Evolutionary conservation across 2,113 vertebrate genomes (phyloP), one percentile per base, ranked within the genome.

Genomic region (Silurus glanis): DNA sequence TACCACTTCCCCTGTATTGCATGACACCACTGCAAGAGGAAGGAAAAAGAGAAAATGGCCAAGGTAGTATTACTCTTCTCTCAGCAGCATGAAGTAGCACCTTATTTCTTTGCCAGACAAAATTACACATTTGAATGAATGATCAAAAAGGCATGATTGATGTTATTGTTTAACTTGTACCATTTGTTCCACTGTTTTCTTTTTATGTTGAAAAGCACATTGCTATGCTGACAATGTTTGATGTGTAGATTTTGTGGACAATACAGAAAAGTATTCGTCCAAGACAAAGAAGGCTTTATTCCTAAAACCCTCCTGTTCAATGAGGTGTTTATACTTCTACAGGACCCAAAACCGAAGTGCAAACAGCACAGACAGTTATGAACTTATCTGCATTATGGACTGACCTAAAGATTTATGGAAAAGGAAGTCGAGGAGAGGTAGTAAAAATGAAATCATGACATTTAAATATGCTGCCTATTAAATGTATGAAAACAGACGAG

Each of bases 371-470:
- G 89, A 82, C 88, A 64, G 91, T 93, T 92, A 93, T 93, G 91
- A 92, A 93, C 91, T 92, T 88, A 92, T 91, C 89, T 84, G 86
- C 90, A 92, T 93, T 93, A 94, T 87, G 86, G 90, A 89, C 88
- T 86, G 82, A 91, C 90, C 86, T 88, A 76, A 86, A 56, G 80
- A 85, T 90, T 90, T 90, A 88, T 86, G 82, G 86, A 84, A 83
- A 83, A 88, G 90, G 91, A 93, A 93, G 92, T 93, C 90, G 56
- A 89, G 88, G 89, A 91, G 83, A 90, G 91, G 91, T 91, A 88
- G 89, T 93, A 93, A 94, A 93, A 92, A 90, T 91, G 89, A 93
- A 92, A 94, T 92, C 90, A 90, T 90, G 89, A 92, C 91, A 91
- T 91, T 91, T 91, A 93, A 94, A 93, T 92, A 93, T 91, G 90